Percentiles rank a stretch among this genome's conserved stretches.
Conservation (phyloP, 2,888 invertebrate species). For the Papilio elwesi region DNA sequence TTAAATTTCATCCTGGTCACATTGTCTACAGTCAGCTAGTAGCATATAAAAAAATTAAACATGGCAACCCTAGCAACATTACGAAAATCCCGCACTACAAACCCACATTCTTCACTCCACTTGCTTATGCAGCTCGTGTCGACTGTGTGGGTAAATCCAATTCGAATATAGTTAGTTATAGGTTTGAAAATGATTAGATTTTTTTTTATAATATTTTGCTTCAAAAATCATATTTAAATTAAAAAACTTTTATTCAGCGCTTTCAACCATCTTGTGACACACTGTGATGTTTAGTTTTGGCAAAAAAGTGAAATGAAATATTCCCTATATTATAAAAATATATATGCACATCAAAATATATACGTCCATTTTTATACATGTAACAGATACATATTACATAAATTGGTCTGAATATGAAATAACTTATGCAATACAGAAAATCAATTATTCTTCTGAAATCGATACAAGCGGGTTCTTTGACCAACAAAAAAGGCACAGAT, state of each 20-base stretch:
- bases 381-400: neutral
- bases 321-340: no score
- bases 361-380: no score
- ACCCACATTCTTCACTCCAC: conserved; percentile 35
- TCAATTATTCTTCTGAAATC: conserved; percentile 29
- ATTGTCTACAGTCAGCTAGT: neutral
- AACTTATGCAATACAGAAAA: conserved; percentile 14
- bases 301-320: no score
- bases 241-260: no score
- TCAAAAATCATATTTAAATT: no score
- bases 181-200: no score
- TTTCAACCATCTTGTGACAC: no score
- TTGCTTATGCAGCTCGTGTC: conserved; percentile 27
- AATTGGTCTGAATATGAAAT: conserved; percentile 16
- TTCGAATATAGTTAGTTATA: conserved; percentile 17
- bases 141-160: conserved; percentile 22
- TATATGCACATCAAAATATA: no score
- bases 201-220: no score
- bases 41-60: neutral
- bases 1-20: no score
- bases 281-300: no score
- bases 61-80: conserved; percentile 25
- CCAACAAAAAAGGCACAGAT: neutral
- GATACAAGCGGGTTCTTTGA: neutral
- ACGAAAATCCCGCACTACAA: conserved; percentile 37